These are phyloP conservation scores for Leptinotarsa texana DNA, from an alignment of 1,140 invertebrate genomes.

Conservation along the genomic window DNA sequence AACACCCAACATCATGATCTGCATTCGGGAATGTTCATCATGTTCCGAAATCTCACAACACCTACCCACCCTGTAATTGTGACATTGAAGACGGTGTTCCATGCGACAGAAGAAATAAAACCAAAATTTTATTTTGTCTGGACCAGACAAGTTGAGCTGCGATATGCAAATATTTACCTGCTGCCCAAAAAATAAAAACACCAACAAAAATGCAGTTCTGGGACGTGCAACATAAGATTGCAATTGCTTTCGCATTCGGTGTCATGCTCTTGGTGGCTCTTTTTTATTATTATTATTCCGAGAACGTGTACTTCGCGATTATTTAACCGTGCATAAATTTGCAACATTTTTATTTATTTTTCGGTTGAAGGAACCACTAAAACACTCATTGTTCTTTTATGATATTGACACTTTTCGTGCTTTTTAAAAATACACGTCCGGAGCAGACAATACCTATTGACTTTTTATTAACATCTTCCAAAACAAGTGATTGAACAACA, in stretches of 20 bases:
- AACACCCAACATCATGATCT: too few relatives aligned
- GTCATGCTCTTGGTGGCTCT: conserved; percentile 26
- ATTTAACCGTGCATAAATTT: conserved; percentile 28
- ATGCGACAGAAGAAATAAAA: conserved; percentile 35
- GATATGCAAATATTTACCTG: conserved; percentile 42
- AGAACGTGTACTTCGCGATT: conserved; percentile 20
- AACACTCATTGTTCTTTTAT: conserved; percentile 21
- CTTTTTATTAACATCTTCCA: conserved; percentile 24
- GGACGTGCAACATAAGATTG: conserved; percentile 40
- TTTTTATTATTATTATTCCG: conserved; percentile 21
- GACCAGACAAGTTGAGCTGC: conserved; percentile 38
- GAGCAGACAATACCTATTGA: conserved; percentile 5
- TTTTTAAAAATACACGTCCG: conserved; percentile 14
- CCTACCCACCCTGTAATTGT: conserved; percentile 6
- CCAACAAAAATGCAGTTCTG: conserved; percentile 29
- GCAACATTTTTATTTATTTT: conserved; percentile 20
- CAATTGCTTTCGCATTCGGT: conserved; percentile 36
- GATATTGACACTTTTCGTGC: conserved; percentile 23
- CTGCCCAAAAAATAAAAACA: conserved; percentile 32
- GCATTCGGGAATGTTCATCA: background rate
- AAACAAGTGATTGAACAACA: conserved; percentile 9
- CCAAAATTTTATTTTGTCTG: conserved; percentile 44
- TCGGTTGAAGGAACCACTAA: conserved; percentile 19
- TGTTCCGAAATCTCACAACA: background rate
- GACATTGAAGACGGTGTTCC: conserved; percentile 13